Evolutionary conservation across 2,888 invertebrate genomes (phyloP).

Genomic region (Microplitis deprimator): DNA sequence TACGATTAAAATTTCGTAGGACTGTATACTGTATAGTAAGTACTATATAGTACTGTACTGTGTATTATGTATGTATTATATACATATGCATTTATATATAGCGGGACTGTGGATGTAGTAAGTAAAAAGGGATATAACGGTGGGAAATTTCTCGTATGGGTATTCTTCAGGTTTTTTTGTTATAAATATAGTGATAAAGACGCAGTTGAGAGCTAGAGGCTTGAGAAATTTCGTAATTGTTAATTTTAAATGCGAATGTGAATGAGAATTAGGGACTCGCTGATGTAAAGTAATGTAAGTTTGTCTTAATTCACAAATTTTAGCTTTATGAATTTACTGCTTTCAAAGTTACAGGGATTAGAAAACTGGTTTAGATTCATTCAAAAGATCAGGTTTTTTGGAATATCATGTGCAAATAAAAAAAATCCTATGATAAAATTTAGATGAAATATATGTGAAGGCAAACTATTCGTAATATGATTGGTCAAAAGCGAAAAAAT

Average conservation of each 20-base stretch:
- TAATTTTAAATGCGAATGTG: not conserved
- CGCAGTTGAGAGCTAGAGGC: not conserved
- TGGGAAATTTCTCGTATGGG: slow-evolving; percentile 1
- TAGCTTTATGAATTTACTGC: too few relatives aligned
- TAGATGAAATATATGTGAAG: too few relatives aligned
- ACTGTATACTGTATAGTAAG: not conserved
- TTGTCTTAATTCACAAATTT: not conserved
- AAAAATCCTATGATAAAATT: too few relatives aligned
- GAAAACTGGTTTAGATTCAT: too few relatives aligned
- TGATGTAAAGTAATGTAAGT: not conserved
- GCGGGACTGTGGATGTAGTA: not conserved
- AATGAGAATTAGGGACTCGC: not conserved
- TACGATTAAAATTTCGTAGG: not conserved
- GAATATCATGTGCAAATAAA: too few relatives aligned
- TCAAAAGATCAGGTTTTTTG: too few relatives aligned
- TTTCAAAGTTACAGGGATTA: too few relatives aligned
- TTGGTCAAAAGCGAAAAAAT: too few relatives aligned
- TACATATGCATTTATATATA: not conserved
- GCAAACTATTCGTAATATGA: too few relatives aligned
- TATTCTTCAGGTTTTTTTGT: not conserved
- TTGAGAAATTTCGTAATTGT: not conserved
- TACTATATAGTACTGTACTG: not conserved
- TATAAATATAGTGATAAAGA: not conserved
- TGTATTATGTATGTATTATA: not conserved
- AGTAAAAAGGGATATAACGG: not conserved